phyloP scores from a whole-genome alignment of 2,113 vertebrate genomes.

The Campylorhamphus procurvoides region DNA sequence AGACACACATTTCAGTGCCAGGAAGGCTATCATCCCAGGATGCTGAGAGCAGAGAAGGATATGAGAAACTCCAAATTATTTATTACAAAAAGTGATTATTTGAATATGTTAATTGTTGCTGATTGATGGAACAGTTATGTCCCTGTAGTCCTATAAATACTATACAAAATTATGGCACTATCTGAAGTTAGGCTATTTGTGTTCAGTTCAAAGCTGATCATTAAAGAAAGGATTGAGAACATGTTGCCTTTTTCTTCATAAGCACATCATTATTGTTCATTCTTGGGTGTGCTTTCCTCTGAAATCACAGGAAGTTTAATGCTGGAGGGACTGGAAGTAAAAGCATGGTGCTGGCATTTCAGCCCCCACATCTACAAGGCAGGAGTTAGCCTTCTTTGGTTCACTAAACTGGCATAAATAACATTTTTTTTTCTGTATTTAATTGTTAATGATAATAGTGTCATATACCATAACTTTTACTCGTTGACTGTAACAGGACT shows the following conservation, averaged over 20 bases:
- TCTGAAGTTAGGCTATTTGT: not conserved
- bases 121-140: not conserved
- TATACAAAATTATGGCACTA: not conserved
- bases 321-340: not conserved
- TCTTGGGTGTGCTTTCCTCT: not conserved
- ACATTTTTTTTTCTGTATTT: not conserved
- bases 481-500: not conserved
- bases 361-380: not conserved
- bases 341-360: not conserved
- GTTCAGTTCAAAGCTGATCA: not conserved
- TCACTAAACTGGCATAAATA: not conserved
- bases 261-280: not conserved
- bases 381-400: not conserved
- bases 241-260: not conserved
- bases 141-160: not conserved
- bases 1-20: not conserved
- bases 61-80: not conserved
- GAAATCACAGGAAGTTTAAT: not conserved
- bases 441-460: not conserved
- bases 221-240: not conserved
- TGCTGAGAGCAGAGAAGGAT: not conserved
- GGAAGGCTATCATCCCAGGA: not conserved
- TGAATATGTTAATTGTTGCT: not conserved
- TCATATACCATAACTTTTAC: not conserved
- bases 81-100: not conserved